A percentile compares a stretch with the other conserved stretches of the same genome.
These are phyloP conservation scores for Melanostoma mellinum DNA, from an alignment of 2,888 invertebrate species.

Conservation along the genomic window DNA sequence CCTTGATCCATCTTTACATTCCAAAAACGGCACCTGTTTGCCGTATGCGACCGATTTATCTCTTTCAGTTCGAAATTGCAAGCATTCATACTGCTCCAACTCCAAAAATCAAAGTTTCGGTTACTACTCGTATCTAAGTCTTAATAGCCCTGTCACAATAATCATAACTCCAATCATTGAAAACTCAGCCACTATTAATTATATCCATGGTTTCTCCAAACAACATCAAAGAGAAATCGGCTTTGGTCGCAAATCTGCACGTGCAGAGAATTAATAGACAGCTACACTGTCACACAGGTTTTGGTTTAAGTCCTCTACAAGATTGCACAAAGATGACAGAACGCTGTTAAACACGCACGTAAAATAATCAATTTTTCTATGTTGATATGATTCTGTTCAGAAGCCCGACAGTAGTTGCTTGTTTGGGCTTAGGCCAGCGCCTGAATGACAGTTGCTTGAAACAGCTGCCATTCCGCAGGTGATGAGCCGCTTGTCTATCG, in stretches of 20 bases:
- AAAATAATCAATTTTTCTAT: slow-evolving; percentile 30
- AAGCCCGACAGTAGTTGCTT: slow-evolving; percentile 17
- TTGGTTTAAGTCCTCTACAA: slow-evolving; percentile 2
- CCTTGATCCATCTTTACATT: too few species aligned
- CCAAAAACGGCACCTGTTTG: too few species aligned
- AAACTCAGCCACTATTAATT: slow-evolving; percentile 20
- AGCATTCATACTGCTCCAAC: too few species aligned
- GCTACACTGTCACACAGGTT: neutral
- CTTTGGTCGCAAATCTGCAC: slow-evolving; percentile 44
- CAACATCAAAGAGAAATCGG: slow-evolving; percentile 54
- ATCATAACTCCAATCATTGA: slow-evolving; percentile 5
- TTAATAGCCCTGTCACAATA: too few species aligned
- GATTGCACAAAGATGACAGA: slow-evolving; percentile 23
- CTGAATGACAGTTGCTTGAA: slow-evolving; percentile 28
- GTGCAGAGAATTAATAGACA: slow-evolving; percentile 52
- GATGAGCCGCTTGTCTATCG: slow-evolving; percentile 45
- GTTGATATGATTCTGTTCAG: neutral
- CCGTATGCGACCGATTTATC: too few species aligned
- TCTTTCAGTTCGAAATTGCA: too few species aligned
- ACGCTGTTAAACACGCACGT: slow-evolving; percentile 10
- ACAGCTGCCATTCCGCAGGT: slow-evolving; percentile 16
- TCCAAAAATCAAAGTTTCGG: too few species aligned
- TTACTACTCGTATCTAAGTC: too few species aligned
- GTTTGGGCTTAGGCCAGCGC: slow-evolving; percentile 50
- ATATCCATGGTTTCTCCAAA: slow-evolving; percentile 58